Evolutionary conservation across 2,797 vertebrate species (phyloP).

Genomic region (Hybognathus amarus): DNA sequence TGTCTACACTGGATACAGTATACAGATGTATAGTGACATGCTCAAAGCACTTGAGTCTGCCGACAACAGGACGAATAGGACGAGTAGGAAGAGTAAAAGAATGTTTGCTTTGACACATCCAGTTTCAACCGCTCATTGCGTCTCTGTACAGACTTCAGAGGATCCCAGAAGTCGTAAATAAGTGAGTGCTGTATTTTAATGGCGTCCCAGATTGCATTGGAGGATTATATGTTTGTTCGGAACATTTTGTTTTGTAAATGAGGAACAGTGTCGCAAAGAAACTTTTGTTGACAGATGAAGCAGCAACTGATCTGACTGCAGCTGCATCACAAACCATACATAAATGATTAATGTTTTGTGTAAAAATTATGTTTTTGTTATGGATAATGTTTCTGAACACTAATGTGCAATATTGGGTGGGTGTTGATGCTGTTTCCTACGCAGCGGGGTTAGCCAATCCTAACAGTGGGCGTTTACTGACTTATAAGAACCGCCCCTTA

Average conservation of each 20-base stretch:
- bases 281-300: not conserved
- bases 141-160: not conserved
- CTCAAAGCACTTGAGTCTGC: not conserved
- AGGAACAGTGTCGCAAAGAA: not conserved
- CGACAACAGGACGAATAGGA: not conserved
- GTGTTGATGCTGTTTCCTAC: too few species aligned
- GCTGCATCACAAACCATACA: not conserved
- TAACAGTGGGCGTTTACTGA: too few species aligned
- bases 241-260: not conserved
- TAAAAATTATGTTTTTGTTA: not conserved
- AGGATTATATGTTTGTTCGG: not conserved
- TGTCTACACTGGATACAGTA: not conserved
- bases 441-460: too few species aligned
- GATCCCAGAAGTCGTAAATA: not conserved
- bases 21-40: not conserved
- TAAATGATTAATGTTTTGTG: not conserved
- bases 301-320: not conserved
- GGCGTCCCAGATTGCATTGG: accelerated
- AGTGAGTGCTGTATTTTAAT: not conserved
- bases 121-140: not conserved
- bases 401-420: too few species aligned
- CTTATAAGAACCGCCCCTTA: too few species aligned
- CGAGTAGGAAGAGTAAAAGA: not conserved
- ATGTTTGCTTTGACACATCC: not conserved
- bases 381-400: not conserved